A percentile compares a stretch with the other conserved stretches of the same genome.
These are phyloP conservation scores for Ostrea denselamellosa DNA, from an alignment of 1,140 invertebrate species.

Conservation along the genomic window DNA sequence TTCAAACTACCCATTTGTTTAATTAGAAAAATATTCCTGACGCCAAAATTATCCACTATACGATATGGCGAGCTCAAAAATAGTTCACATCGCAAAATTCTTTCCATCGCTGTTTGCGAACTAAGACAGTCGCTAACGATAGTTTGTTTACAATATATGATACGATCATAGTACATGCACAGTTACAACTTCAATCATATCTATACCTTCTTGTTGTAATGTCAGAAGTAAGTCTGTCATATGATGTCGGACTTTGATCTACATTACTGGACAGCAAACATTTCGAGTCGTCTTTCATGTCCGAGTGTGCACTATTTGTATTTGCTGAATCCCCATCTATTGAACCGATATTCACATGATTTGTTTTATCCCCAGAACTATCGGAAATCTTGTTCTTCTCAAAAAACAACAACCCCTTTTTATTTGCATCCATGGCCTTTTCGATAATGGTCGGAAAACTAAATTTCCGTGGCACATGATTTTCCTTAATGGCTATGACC, in stretches of 20 bases:
- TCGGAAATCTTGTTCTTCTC: conserved; percentile 5
- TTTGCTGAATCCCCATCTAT: background rate
- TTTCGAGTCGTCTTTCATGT: background rate
- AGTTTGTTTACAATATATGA: too few species aligned
- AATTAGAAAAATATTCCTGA: too few species aligned
- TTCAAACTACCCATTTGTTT: too few species aligned
- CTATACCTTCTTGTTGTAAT: conserved; percentile 4
- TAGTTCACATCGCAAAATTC: background rate
- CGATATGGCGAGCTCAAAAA: background rate
- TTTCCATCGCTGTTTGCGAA: too few species aligned
- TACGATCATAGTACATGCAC: too few species aligned
- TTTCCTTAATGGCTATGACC: conserved; percentile 17
- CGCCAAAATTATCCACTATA: background rate
- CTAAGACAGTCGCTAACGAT: too few species aligned
- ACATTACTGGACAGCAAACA: background rate
- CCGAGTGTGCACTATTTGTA: background rate
- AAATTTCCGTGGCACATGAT: background rate
- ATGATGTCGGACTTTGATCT: background rate
- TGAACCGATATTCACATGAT: background rate
- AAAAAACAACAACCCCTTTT: background rate
- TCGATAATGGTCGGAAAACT: conserved; percentile 29
- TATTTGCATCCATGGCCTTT: conserved; percentile 20
- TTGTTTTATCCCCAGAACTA: background rate
- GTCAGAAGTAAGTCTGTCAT: background rate
- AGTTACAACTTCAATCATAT: too few species aligned